A percentile compares a stretch with the other conserved stretches of the same genome.
phyloP scores from a whole-genome alignment of 2,888 invertebrate species.

The Busseola fusca region DNA sequence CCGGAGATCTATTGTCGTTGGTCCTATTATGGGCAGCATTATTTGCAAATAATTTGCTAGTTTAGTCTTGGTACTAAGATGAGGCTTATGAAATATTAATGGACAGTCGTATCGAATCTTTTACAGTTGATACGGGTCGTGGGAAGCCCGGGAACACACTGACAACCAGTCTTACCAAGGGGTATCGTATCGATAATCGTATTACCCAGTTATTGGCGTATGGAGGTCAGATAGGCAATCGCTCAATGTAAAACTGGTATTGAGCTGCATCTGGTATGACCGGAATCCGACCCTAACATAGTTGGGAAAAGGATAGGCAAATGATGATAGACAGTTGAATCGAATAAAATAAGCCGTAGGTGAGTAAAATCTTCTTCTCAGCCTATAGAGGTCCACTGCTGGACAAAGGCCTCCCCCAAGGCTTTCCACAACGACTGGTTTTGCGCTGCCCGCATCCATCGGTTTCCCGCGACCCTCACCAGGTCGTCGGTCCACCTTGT shows the following conservation, averaged over 20 bases:
- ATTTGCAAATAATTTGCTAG: not conserved
- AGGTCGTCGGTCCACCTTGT: too few species aligned
- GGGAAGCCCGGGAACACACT: too few species aligned
- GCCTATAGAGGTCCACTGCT: too few species aligned
- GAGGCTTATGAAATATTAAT: not conserved
- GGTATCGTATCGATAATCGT: too few species aligned
- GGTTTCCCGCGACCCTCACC: too few species aligned
- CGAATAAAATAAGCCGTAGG: too few species aligned
- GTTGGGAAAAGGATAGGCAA: not conserved
- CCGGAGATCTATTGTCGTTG: conserved; percentile 2
- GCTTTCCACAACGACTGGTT: too few species aligned
- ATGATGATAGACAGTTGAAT: too few species aligned
- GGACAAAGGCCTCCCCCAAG: too few species aligned
- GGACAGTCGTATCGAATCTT: not conserved
- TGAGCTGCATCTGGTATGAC: not conserved
- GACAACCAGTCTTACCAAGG: not conserved
- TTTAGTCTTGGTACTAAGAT: not conserved
- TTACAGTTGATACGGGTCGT: not conserved
- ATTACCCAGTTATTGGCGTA: too few species aligned
- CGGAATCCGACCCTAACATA: not conserved
- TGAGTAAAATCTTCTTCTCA: too few species aligned
- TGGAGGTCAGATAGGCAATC: not conserved
- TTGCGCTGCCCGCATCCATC: too few species aligned
- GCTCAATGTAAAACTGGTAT: not conserved
- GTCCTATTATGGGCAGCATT: not conserved